These are phyloP conservation scores for Candidula unifasciata DNA, from an alignment of 2,888 invertebrate genomes.

Conservation along the genomic window DNA sequence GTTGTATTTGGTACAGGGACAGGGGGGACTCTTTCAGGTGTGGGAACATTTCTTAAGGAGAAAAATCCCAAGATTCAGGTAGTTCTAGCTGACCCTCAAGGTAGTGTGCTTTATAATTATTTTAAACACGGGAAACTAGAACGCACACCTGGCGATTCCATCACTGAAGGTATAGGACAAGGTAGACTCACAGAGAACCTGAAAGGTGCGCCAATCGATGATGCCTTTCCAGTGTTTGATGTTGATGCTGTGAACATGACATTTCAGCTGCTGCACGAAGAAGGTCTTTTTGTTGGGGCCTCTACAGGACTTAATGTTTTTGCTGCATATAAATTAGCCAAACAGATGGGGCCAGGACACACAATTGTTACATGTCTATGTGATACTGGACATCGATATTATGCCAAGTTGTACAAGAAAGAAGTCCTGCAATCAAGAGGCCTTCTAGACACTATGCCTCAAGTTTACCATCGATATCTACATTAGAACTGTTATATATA, in stretches of 20 bases:
- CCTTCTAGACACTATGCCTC: constrained; percentile 59
- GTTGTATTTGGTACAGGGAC: constrained; percentile 77
- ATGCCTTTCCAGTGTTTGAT: constrained; percentile 74
- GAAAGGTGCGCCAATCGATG: constrained; percentile 77
- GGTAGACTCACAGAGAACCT: constrained; percentile 77
- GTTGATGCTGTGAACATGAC: constrained; percentile 76
- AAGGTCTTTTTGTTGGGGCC: constrained; percentile 78
- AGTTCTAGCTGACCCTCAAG: constrained; percentile 66
- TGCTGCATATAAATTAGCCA: constrained; percentile 75
- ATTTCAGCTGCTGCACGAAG: constrained; percentile 75
- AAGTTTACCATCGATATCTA: constrained; percentile 60
- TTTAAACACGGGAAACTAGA: constrained; percentile 76
- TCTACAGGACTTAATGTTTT: constrained; percentile 77
- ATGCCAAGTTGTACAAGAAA: constrained; percentile 73
- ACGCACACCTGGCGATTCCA: constrained; percentile 74
- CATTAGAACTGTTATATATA: constrained; percentile 52
- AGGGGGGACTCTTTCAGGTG: constrained; percentile 77
- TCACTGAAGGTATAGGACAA: constrained; percentile 78
- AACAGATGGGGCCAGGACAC: constrained; percentile 76
- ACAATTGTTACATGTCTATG: constrained; percentile 77
- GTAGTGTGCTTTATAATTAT: constrained; percentile 77
- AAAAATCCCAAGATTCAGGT: constrained; percentile 71
- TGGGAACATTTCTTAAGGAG: constrained; percentile 75
- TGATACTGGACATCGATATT: constrained; percentile 77
- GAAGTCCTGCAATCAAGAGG: constrained; percentile 71